These are phyloP conservation scores for Bombus waltoni DNA, from an alignment of 1,140 invertebrate genomes.

Conservation along the genomic window DNA sequence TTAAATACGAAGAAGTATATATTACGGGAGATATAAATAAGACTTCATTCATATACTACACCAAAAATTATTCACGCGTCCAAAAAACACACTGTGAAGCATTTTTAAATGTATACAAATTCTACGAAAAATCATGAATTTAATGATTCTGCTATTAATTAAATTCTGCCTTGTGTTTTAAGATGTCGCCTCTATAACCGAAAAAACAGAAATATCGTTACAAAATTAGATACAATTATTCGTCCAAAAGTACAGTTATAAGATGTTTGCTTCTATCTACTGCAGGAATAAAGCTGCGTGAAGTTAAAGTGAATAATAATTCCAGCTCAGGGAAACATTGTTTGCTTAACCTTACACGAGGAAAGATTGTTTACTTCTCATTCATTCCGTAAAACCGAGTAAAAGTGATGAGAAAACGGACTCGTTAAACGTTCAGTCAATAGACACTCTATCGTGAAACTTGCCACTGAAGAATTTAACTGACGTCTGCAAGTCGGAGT, in stretches of 20 bases:
- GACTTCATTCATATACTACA: too few species aligned
- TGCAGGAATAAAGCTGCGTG: background rate
- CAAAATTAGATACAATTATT: background rate
- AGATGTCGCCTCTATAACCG: too few species aligned
- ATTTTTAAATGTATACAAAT: too few species aligned
- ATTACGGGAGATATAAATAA: too few species aligned
- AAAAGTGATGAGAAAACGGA: slow-evolving; percentile 4
- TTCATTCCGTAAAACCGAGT: slow-evolving; percentile 45
- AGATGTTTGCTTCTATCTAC: background rate
- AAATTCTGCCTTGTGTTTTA: too few species aligned
- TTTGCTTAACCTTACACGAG: background rate
- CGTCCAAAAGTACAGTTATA: background rate
- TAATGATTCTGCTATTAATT: too few species aligned
- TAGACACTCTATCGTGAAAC: background rate
- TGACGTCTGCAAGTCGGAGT: background rate
- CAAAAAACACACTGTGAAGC: too few species aligned
- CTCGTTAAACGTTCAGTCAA: slow-evolving; percentile 24
- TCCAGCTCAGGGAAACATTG: background rate
- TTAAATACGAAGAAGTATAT: too few species aligned
- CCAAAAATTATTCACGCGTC: too few species aligned
- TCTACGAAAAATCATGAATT: too few species aligned
- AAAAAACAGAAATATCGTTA: background rate
- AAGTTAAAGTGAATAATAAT: background rate
- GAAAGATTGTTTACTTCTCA: slow-evolving; percentile 66
- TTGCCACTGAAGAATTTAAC: background rate